A percentile compares a stretch with the other conserved stretches of the same genome.
These are phyloP conservation scores for Hycleus cichorii DNA, from an alignment of 1,140 invertebrate genomes.

Conservation along the genomic window DNA sequence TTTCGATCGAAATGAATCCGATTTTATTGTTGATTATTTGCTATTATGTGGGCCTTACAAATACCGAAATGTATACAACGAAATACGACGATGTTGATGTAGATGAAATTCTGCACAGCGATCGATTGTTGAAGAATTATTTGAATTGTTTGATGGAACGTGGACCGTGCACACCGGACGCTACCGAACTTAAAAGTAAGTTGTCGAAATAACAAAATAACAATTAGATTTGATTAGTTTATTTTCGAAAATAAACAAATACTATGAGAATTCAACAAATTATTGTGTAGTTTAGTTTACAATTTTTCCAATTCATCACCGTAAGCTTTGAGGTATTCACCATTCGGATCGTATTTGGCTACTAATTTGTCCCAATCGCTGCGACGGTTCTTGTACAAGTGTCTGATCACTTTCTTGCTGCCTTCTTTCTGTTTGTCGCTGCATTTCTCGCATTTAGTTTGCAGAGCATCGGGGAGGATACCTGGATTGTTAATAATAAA, in stretches of 20 bases:
- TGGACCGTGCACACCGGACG: constrained; percentile 60
- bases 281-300: neutral
- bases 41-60: neutral
- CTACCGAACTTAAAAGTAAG: constrained; percentile 57
- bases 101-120: constrained; percentile 56
- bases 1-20: neutral
- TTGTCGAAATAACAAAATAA: constrained; percentile 12
- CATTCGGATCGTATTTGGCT: constrained; percentile 48
- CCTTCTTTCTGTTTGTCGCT: constrained; percentile 52
- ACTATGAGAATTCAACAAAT: neutral
- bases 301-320: constrained; percentile 14
- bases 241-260: no score
- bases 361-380: constrained; percentile 47
- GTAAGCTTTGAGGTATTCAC: constrained; percentile 36
- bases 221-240: no score
- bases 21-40: neutral
- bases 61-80: constrained; percentile 51
- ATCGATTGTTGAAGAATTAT: constrained; percentile 56
- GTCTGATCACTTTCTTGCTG: constrained; percentile 52
- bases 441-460: constrained; percentile 56
- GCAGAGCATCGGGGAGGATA: constrained; percentile 51
- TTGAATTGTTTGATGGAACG: constrained; percentile 57
- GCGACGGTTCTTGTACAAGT: constrained; percentile 43
- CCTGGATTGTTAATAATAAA: neutral
- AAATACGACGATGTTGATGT: constrained; percentile 64